Conservation (phyloP, 1,140 invertebrate species). For the Trinorchestia longiramus region DNA sequence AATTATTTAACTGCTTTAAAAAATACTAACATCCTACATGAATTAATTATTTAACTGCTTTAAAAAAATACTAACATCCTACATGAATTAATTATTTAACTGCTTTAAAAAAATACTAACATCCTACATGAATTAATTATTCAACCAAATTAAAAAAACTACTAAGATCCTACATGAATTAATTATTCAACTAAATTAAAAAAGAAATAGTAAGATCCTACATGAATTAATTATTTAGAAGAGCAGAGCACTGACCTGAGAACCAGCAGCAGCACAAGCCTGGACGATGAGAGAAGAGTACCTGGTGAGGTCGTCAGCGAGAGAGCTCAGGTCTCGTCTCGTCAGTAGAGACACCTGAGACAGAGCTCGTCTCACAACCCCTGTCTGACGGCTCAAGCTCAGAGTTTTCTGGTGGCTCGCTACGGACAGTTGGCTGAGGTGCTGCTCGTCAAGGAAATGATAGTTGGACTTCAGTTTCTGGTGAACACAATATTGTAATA, state of each 20-base stretch:
- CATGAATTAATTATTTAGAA: neutral
- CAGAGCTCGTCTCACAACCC: conserved; percentile 61
- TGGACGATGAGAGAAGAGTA: conserved; percentile 58
- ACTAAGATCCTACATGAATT: too few relatives aligned
- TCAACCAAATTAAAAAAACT: too few relatives aligned
- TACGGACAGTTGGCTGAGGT: conserved; percentile 63
- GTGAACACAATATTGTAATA: neutral
- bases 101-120: too few relatives aligned
- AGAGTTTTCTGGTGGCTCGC: conserved; percentile 63
- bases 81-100: too few relatives aligned
- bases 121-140: too few relatives aligned
- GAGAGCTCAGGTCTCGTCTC: conserved; percentile 59
- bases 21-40: too few relatives aligned
- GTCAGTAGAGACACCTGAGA: conserved; percentile 62
- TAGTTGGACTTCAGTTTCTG: neutral
- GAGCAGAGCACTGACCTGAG: neutral
- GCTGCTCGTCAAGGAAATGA: conserved; percentile 57
- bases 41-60: too few relatives aligned
- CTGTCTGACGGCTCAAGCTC: conserved; percentile 63
- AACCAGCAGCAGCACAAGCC: conserved; percentile 56
- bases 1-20: too few relatives aligned
- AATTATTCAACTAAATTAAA: too few relatives aligned
- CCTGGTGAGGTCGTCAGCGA: conserved; percentile 59
- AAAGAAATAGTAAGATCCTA: neutral
- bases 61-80: too few relatives aligned